Percentiles rank a stretch among this genome's conserved stretches.
Evolutionary conservation across 2,113 vertebrate species (phyloP).

Genomic region (Mungos mungo): DNA sequence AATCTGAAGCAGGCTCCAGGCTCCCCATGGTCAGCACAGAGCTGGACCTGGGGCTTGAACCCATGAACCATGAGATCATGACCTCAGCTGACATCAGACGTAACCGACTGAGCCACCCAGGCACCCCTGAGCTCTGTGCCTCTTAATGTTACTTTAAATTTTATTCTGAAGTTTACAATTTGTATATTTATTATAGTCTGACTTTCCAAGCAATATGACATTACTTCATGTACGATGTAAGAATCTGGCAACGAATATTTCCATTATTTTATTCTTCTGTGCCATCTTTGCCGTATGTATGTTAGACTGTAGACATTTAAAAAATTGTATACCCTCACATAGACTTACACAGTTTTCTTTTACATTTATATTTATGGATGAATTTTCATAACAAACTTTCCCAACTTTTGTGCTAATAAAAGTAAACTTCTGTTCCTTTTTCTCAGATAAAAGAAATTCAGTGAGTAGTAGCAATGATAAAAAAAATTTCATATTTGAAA

Average conservation of each 20-base stretch:
- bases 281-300: background rate
- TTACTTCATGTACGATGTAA: background rate
- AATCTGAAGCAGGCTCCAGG: too few species aligned
- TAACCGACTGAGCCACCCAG: too few species aligned
- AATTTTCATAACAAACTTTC: background rate
- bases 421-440: background rate
- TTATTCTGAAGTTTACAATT: background rate
- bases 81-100: too few species aligned
- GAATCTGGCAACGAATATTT: background rate
- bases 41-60: too few species aligned
- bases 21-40: too few species aligned
- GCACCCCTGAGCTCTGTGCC: too few species aligned
- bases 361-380: constrained; percentile 18
- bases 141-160: background rate
- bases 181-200: background rate
- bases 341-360: background rate
- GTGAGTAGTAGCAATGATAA: background rate
- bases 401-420: background rate
- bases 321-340: background rate
- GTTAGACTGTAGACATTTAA: background rate
- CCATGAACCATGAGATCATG: too few species aligned
- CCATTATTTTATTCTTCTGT: background rate
- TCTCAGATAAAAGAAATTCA: background rate
- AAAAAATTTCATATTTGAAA: constrained; percentile 5
- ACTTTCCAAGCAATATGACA: background rate